Conservation (phyloP, 2,797 vertebrate genomes). For the Sandelia bainsii region DNA sequence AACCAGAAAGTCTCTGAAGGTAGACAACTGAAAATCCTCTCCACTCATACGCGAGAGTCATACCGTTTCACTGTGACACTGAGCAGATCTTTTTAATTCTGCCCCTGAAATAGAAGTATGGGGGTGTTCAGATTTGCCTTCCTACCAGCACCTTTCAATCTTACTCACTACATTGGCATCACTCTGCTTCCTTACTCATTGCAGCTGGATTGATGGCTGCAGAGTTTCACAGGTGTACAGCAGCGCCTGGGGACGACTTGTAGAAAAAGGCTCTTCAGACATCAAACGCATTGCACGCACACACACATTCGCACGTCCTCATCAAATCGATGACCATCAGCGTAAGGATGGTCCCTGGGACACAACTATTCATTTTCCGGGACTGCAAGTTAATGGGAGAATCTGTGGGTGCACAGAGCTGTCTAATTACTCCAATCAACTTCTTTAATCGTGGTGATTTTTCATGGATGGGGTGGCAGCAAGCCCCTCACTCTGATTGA, state of each 20-base stretch:
- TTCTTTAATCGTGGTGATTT: slow-evolving; percentile 77
- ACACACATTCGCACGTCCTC: slow-evolving; percentile 22
- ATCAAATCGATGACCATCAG: slow-evolving; percentile 63
- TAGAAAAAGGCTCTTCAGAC: slow-evolving; percentile 49
- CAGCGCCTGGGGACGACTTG: slow-evolving; percentile 56
- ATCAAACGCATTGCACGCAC: slow-evolving; percentile 34
- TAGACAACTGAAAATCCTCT: slow-evolving; percentile 55
- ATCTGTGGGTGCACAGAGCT: slow-evolving; percentile 61
- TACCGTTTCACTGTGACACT: slow-evolving; percentile 42
- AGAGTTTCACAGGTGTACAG: slow-evolving; percentile 48
- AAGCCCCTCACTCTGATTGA: slow-evolving; percentile 54
- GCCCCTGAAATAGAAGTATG: slow-evolving; percentile 68
- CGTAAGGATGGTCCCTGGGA: slow-evolving; percentile 47
- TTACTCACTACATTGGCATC: slow-evolving; percentile 62
- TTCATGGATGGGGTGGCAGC: slow-evolving; percentile 55
- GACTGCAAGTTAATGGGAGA: slow-evolving; percentile 64
- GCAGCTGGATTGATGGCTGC: slow-evolving; percentile 55
- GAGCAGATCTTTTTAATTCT: slow-evolving; percentile 61
- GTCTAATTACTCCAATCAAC: slow-evolving; percentile 80
- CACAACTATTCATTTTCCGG: slow-evolving; percentile 69
- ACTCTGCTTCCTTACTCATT: slow-evolving; percentile 42
- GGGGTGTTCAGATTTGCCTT: slow-evolving; percentile 42
- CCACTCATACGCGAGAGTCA: slow-evolving; percentile 51
- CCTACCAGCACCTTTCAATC: slow-evolving; percentile 56
- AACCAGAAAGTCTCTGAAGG: slow-evolving; percentile 51